Conservation (phyloP, 1,140 invertebrate genomes). For the Drosophila malerkotliana region DNA sequence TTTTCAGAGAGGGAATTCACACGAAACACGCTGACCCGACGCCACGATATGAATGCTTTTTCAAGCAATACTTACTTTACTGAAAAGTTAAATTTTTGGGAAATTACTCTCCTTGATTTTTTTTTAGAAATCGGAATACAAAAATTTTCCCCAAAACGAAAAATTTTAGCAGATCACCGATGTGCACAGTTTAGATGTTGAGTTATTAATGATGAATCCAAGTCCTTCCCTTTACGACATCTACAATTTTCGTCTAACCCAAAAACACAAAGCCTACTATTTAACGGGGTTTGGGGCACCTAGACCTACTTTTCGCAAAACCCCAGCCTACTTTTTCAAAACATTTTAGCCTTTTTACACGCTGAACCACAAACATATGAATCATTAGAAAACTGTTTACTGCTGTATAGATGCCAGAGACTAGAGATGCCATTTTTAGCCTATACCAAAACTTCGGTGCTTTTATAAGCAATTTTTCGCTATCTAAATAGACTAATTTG, state of each 20-base stretch:
- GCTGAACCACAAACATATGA: no score
- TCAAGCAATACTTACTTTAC: neutral
- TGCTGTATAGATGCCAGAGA: no score
- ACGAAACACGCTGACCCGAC: neutral
- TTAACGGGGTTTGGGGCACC: no score
- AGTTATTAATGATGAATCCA: neutral
- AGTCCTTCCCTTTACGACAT: neutral
- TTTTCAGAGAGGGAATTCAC: neutral
- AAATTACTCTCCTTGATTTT: neutral
- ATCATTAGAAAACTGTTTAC: no score
- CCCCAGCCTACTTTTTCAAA: neutral
- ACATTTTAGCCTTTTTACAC: no score
- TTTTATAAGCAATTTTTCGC: no score
- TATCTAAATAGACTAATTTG: no score
- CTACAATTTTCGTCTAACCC: neutral
- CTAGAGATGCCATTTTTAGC: no score
- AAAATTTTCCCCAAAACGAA: neutral
- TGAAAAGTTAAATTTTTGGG: neutral
- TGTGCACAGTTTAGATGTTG: neutral
- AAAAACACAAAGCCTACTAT: neutral
- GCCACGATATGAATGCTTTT: no score
- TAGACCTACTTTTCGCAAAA: neutral
- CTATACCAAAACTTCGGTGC: no score
- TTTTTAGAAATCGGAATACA: constrained; percentile 3
- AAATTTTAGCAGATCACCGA: neutral